Base-by-base conservation (phyloP, 64 coral and sea anemone species). In the Cladopsammia gracilis region DNA sequence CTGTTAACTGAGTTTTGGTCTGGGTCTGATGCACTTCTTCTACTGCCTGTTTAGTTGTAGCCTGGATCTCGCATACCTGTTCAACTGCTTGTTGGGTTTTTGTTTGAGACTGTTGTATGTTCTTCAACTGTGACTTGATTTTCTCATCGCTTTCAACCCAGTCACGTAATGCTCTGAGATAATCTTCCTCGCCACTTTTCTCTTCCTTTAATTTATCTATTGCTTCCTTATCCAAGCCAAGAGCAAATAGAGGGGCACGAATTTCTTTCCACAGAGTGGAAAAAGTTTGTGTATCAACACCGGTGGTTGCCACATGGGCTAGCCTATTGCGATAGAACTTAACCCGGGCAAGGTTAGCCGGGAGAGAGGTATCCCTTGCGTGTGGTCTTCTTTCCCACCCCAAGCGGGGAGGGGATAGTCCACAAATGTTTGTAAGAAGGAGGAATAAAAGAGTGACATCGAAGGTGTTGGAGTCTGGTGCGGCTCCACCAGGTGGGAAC, bases 371-470 rank as follows among this genome's bases (percentile, higher is more conserved):
- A 62, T 93, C 73, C n/a, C 62, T 88, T 12, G 47, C 45, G 45
- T 48, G 12, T 48, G 92, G 92, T 25, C 78, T 77, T 23, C 2
- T 58, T 43, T 93, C 76, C 92, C 92, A 93, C 16, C 92, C 92
- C 4, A 75, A 70, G 24, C 34, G 83, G 12, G 92, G 92, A 22
- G 83, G 20, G 25, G 74, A 6, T 3, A 93, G 76, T 25, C 92
- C 92, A 88, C 92, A 93, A 26, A 93, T 88, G 18, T 80, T 93
- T 10, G 73, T 77, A 20, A 93, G n/a, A 10, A 93, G 62, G 24
- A 88, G 16, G 46, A 60, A 87, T 3, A 93, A 65, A 50, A 93
- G 34, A n/a, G 92, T 93, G 50, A 93, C 88, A 43, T 93, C 92
- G 11, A 54, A 54, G 11, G 52, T 54, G 52, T 54, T 54, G 52